Base-by-base conservation (phyloP, 2,888 invertebrate genomes). In the Andrena fulva region DNA sequence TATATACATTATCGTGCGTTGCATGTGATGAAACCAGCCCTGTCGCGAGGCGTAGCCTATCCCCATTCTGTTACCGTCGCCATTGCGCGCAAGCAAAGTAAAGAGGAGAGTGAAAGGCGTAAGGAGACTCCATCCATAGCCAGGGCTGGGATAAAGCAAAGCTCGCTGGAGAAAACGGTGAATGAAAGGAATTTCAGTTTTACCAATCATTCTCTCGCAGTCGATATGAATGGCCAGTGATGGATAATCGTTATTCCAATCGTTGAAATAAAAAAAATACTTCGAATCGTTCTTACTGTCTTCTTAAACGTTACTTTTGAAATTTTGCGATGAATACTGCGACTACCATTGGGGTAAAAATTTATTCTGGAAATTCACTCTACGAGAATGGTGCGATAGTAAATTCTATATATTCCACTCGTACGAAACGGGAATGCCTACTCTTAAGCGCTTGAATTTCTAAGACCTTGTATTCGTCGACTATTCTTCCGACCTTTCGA, bases 1-100 rank as follows among this genome's bases (percentile, higher is more conserved):
- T 88, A 78, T 71, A 59, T 85, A 82, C 33, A 66, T 75, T 70
- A 79, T 81, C 77, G 71, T 69, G 79, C 68, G 77, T 66, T 80
- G 42, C 31, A 35, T 73, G 52, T 54, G 73, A 48, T 10, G 7
- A 54, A 27, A 42, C 48, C 48, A 29, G 35, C 60, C 70, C 59
- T 70, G 70, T 59, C 42, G 42, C 59, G n/a, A 60, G 2, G 10
- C 24, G 31, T 31, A 29, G 20, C 29, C 31, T 48, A n/a, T 70
- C 20, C 31, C 59, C 27, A 42, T n/a, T 48, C 42, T 29, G 70
- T 60, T 70, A 48, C 31, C 42, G 48, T 33, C 16, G 50, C 33
- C 8, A 10, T 12, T 24, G 24, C 24, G n/a, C 27, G 48, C 7
- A 27, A 31, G 3, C 4, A 12, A 70, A 12, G 29, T 20, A 60